Base-by-base conservation (phyloP, 35 echinoderm and acorn worm species). In the Ptychodera flava region DNA sequence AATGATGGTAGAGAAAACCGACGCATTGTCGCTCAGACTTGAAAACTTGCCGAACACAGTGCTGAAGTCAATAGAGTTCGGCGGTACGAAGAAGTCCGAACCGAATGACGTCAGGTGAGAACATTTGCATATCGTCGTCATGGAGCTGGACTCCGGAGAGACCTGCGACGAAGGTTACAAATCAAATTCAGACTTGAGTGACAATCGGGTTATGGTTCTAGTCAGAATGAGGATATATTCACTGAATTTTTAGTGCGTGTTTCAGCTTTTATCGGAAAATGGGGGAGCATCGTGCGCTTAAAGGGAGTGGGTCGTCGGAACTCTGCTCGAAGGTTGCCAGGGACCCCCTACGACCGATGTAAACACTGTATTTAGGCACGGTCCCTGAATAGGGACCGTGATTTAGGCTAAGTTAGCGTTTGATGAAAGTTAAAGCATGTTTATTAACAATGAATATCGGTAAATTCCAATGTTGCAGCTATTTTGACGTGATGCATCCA, bases 1-100 rank as follows among this genome's bases (percentile, higher is more conserved):
- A 64, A 64, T 6, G 88, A 78, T 0, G 85, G 87, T 29, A 88
- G 80, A 37, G 89, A 82, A 81, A 85, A 92, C 30, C 84, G 16
- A 0, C 80, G 81, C 14, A 84, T 77, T 28, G 80, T 32, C 29
- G 28, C 86, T n/a, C 84, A 78, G 33, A 88, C 31, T 32, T 33
- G 45, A 35, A 36, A 87, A 87, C 83, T 92, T 92, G 78, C 22
- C 29, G 37, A 92, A 92, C 16, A 92, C 91, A 27, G 86, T 89
- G 36, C 78, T 86, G 82, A 92, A 92, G 37, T 92, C 88, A 15
- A 90, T 90, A 27, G 35, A 76, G 77, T 90, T 90, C 37, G 83
- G 82, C 0, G 88, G 76, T 28, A 90, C 88, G 35, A 85, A 77
- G 83, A 90, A 90, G 0, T 81, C 76, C 0, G 88, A 77, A 1